Conservation (phyloP, 2,888 invertebrate species). For the Epsilonema sp. region DNA sequence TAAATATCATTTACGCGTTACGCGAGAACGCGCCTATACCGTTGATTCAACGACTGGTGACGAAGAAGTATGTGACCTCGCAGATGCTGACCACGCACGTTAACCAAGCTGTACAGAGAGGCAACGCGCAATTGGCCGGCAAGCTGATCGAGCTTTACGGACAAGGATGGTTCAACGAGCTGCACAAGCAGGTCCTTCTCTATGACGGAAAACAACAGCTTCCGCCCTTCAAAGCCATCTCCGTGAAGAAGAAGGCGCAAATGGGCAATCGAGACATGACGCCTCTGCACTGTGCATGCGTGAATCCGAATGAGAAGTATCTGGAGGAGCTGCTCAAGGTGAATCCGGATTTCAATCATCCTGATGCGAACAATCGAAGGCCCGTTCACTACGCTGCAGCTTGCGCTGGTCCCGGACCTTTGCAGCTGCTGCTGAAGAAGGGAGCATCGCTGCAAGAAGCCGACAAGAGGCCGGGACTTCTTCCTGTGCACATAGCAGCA, state of each 20-base stretch:
- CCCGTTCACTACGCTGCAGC: constrained; percentile 39
- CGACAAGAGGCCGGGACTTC: constrained; percentile 25
- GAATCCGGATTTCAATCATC: constrained; percentile 34
- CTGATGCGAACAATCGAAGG: constrained; percentile 32
- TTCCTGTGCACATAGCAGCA: constrained; percentile 33
- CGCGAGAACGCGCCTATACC: background rate
- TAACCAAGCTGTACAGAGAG: constrained; percentile 15
- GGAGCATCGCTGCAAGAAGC: constrained; percentile 4
- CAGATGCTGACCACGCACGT: background rate
- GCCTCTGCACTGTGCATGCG: constrained; percentile 38
- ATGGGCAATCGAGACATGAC: constrained; percentile 32
- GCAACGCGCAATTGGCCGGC: constrained; percentile 33
- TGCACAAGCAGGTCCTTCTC: constrained; percentile 31
- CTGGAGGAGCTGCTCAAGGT: constrained; percentile 29
- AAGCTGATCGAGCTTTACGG: constrained; percentile 29
- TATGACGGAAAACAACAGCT: constrained; percentile 31
- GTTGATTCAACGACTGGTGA: background rate
- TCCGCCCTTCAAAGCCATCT: constrained; percentile 22
- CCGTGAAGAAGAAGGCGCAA: constrained; percentile 32
- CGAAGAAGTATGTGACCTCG: background rate
- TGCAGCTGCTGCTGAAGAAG: constrained; percentile 32
- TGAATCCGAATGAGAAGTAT: constrained; percentile 35
- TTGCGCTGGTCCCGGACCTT: constrained; percentile 34
- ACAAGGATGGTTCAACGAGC: constrained; percentile 24
- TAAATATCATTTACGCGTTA: background rate